Percentiles rank a stretch among this genome's conserved stretches.
These are phyloP conservation scores for Platorchestia sp. DNA, from an alignment of 1,140 invertebrate genomes.

Conservation along the genomic window DNA sequence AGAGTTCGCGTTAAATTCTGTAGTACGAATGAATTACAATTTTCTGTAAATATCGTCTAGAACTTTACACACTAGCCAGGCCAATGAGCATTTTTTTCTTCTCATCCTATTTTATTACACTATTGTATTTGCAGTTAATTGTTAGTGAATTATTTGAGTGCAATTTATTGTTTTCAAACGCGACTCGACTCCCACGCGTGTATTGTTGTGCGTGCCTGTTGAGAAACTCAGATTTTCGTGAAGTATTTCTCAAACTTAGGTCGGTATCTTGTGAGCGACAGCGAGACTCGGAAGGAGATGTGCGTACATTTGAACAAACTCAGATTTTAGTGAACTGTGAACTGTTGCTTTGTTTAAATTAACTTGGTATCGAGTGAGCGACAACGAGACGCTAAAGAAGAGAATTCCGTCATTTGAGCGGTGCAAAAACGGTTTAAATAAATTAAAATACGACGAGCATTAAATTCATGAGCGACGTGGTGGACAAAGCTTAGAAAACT, in stretches of 20 bases:
- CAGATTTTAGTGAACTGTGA: no score
- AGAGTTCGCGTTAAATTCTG: no score
- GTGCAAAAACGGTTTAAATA: neutral
- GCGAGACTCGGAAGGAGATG: neutral
- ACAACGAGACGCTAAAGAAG: neutral
- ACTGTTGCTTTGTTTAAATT: no score
- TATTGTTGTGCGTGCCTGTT: neutral
- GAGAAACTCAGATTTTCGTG: neutral
- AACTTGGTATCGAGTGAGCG: neutral
- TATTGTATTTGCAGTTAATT: neutral
- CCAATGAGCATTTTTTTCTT: no score
- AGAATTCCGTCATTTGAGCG: neutral
- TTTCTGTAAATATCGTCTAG: no score
- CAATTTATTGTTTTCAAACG: neutral
- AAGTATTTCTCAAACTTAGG: neutral
- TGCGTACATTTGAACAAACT: no score
- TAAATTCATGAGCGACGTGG: neutral
- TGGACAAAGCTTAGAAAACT: neutral
- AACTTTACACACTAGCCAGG: no score
- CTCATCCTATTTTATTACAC: no score
- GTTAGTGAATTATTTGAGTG: neutral
- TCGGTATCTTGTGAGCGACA: no score
- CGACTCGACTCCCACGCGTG: neutral
- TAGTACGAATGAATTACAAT: no score
- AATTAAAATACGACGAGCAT: neutral